Conservation (phyloP, 2,113 vertebrate genomes). For the Sphyrna mokarran region DNA sequence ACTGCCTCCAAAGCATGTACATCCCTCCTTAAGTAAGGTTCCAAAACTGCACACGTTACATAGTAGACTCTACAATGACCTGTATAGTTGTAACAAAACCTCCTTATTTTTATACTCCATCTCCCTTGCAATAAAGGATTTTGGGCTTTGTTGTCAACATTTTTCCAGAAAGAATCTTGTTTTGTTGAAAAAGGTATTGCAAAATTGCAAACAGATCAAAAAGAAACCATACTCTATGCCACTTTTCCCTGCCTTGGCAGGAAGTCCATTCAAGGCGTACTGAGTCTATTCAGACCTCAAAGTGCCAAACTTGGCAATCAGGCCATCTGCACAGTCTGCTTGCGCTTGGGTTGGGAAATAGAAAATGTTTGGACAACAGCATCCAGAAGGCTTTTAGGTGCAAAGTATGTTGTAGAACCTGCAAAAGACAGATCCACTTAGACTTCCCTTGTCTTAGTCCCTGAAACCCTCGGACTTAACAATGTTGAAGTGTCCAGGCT, state of each 20-base stretch:
- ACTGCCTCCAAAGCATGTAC: too few relatives aligned
- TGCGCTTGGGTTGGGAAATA: not conserved
- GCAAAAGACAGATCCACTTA: not conserved
- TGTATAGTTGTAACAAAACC: too few relatives aligned
- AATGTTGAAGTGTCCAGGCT: not conserved
- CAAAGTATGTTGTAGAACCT: not conserved
- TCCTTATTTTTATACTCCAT: too few relatives aligned
- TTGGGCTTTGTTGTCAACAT: not conserved
- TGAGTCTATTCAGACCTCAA: not conserved
- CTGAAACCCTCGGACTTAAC: not conserved
- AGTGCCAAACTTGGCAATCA: not conserved
- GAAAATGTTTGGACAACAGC: not conserved
- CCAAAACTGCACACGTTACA: too few relatives aligned
- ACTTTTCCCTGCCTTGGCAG: not conserved
- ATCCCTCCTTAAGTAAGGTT: too few relatives aligned
- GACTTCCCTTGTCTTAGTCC: not conserved
- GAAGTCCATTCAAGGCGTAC: not conserved
- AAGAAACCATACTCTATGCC: not conserved
- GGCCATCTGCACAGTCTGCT: not conserved
- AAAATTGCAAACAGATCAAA: not conserved
- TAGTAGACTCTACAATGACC: too few relatives aligned
- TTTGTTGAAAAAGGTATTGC: not conserved
- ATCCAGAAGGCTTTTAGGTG: not conserved
- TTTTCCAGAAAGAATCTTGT: not conserved
- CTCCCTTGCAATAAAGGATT: too few relatives aligned